Evolutionary conservation across 2,888 invertebrate genomes (phyloP).

Genomic region (Dicyrtomina minuta): DNA sequence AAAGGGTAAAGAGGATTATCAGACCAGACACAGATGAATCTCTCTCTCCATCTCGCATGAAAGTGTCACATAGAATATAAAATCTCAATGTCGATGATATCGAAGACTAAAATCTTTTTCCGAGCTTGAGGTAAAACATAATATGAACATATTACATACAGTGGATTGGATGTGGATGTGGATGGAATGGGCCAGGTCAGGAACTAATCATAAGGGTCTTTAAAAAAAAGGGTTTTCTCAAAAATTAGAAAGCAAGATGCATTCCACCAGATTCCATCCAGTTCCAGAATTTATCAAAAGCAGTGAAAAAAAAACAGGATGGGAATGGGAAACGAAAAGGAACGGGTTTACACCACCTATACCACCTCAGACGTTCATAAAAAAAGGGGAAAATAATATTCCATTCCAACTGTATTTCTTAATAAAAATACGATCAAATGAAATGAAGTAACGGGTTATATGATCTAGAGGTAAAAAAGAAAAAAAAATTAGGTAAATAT

Average conservation of each 20-base stretch:
- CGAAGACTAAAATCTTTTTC: too few species aligned
- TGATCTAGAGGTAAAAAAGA: constrained; percentile 30
- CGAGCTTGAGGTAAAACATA: too few species aligned
- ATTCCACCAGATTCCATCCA: not conserved
- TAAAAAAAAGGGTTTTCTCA: not conserved
- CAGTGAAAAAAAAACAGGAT: constrained; percentile 5
- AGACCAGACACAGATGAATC: too few species aligned
- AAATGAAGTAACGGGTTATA: constrained; percentile 35
- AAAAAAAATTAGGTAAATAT: constrained; percentile 12
- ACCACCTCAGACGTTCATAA: not conserved
- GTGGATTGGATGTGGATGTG: too few species aligned
- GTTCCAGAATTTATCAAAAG: constrained; percentile 1
- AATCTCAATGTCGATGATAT: too few species aligned
- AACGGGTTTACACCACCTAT: constrained; percentile 6
- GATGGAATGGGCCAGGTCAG: too few species aligned
- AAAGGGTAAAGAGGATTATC: too few species aligned
- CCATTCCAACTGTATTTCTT: constrained; percentile 4
- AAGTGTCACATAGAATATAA: not conserved
- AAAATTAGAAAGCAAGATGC: not conserved
- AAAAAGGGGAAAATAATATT: not conserved
- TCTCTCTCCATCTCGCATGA: not conserved
- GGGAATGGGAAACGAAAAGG: constrained; percentile 21
- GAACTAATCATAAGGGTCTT: too few species aligned
- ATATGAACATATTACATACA: too few species aligned
- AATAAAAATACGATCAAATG: constrained; percentile 12